Conservation (phyloP, 1,140 invertebrate genomes). For the Tetraneura akinire region DNA sequence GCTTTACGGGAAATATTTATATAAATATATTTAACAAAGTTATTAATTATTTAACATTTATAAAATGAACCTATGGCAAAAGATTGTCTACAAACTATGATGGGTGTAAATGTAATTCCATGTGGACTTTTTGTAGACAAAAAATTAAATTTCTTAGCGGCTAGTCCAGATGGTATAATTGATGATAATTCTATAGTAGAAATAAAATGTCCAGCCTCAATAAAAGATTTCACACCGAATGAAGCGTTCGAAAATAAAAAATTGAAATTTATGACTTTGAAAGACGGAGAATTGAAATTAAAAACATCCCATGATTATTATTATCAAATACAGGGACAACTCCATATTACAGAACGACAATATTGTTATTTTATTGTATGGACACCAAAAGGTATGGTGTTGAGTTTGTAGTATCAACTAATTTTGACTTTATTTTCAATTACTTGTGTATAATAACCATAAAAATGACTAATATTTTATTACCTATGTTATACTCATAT, state of each 20-base stretch:
- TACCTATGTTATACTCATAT: too few relatives aligned
- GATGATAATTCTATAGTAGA: not conserved
- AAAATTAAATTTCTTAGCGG: not conserved
- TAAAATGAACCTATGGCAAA: not conserved
- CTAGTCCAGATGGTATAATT: not conserved
- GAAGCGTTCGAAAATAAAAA: not conserved
- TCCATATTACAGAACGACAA: not conserved
- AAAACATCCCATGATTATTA: constrained; percentile 1
- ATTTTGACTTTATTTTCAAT: too few relatives aligned
- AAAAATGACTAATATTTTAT: too few relatives aligned
- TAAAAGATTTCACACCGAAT: not conserved
- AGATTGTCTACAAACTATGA: not conserved
- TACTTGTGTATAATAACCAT: too few relatives aligned
- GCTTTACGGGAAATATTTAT: too few relatives aligned
- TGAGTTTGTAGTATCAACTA: too few relatives aligned
- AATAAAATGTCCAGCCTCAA: not conserved
- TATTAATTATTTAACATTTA: too few relatives aligned
- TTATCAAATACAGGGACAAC: not conserved
- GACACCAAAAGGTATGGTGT: not conserved
- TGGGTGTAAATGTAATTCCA: not conserved
- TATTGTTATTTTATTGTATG: not conserved
- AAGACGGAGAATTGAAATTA: not conserved
- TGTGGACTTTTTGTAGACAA: constrained; percentile 15
- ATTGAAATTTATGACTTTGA: not conserved
- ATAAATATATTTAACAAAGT: too few relatives aligned